phyloP scores from a whole-genome alignment of 92 coral and sea anemone species.

The Palythoa grandiflora region DNA sequence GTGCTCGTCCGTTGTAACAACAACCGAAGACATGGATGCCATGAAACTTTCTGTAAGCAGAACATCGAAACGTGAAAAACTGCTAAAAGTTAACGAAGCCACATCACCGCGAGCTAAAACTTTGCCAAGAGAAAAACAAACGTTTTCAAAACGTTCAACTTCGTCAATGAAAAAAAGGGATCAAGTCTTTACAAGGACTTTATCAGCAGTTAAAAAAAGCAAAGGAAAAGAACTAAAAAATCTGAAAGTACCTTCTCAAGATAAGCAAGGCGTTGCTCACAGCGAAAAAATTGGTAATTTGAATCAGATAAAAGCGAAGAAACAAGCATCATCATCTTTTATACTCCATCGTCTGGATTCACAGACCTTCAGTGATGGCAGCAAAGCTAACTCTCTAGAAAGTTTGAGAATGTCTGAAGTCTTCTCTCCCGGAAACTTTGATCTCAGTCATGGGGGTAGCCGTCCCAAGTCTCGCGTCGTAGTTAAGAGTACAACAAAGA shows the following conservation, averaged over 20 bases:
- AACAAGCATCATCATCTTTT: not conserved
- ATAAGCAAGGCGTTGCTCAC: not conserved
- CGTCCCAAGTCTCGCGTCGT: constrained; percentile 67
- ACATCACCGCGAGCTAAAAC: not conserved
- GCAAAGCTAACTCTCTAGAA: not conserved
- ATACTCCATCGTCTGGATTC: not conserved
- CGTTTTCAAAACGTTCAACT: not conserved
- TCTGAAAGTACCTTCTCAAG: not conserved
- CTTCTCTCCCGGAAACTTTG: not conserved
- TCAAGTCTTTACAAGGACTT: not conserved
- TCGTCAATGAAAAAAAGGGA: not conserved
- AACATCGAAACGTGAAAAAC: not conserved
- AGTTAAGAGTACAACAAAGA: constrained; percentile 70
- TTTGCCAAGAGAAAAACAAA: not conserved
- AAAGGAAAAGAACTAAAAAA: not conserved
- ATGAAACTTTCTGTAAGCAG: not conserved
- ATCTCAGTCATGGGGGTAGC: not conserved
- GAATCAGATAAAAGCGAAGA: not conserved
- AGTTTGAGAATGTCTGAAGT: not conserved
- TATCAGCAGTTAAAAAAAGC: not conserved
- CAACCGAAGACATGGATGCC: not conserved
- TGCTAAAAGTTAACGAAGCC: not conserved
- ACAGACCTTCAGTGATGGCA: not conserved
- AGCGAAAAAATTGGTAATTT: not conserved
- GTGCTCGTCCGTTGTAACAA: not conserved